Percentiles rank a stretch among this genome's conserved stretches.
These are phyloP conservation scores for Bemisia tabaci DNA, from an alignment of 1,140 invertebrate genomes.

Conservation along the genomic window DNA sequence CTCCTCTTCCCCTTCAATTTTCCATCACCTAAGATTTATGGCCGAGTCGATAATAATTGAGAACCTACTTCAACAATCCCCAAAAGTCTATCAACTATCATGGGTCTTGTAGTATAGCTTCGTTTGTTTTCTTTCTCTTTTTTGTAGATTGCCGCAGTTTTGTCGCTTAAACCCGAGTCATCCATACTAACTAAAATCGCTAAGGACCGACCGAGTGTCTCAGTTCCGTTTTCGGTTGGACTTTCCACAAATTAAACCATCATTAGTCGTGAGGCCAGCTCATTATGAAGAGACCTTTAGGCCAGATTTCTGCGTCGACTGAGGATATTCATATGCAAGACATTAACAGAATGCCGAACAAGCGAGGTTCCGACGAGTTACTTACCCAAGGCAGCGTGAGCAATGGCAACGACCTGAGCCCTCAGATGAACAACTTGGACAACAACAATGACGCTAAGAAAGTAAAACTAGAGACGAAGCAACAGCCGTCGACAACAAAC, in stretches of 20 bases:
- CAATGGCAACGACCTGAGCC: constrained; percentile 72
- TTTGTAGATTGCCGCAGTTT: not conserved
- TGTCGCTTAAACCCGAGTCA: not conserved
- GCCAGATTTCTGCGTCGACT: not conserved
- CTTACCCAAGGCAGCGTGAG: constrained; percentile 80
- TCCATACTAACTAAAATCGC: not conserved
- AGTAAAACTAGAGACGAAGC: constrained; percentile 37
- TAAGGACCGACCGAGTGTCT: not conserved
- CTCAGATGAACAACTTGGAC: constrained; percentile 52
- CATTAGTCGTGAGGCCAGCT: not conserved
- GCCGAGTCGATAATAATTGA: not conserved
- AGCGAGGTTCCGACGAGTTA: constrained; percentile 92
- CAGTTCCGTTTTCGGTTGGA: not conserved
- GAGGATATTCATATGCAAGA: not conserved
- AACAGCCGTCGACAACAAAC: constrained; percentile 45
- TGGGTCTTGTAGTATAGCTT: not conserved
- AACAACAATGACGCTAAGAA: constrained; percentile 92
- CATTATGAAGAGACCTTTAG: not conserved
- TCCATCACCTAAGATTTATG: not conserved
- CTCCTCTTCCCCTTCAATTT: not conserved
- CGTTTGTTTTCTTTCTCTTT: not conserved
- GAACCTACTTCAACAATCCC: not conserved
- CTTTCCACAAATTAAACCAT: not conserved
- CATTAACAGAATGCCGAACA: not conserved
- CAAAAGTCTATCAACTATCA: not conserved